A percentile compares a stretch with the other conserved stretches of the same genome.
phyloP scores from a whole-genome alignment of 2,888 invertebrate species.

The Eurois occulta region DNA sequence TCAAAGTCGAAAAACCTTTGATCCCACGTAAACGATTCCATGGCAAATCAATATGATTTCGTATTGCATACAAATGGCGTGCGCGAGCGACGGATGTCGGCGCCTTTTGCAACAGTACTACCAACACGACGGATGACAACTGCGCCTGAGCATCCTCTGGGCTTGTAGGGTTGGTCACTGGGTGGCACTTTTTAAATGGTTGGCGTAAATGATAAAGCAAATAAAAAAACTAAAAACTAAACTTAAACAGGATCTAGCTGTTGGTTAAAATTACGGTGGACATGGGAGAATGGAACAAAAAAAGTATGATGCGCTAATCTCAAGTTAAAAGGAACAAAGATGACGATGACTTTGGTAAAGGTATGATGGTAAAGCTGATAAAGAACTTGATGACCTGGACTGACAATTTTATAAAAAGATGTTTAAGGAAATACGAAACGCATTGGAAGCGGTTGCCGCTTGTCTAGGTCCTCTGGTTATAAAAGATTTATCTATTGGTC shows the following conservation, averaged over 20 bases:
- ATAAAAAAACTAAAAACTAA: not conserved
- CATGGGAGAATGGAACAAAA: not conserved
- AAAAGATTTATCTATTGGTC: not conserved
- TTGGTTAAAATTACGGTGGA: not conserved
- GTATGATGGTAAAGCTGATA: too few species aligned
- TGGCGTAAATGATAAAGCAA: not conserved
- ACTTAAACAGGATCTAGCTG: not conserved
- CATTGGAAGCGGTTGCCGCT: not conserved
- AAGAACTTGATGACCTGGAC: too few species aligned
- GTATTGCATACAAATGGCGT: conserved; percentile 67
- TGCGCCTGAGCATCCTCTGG: conserved; percentile 73
- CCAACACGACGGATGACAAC: conserved; percentile 70
- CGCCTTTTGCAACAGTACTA: conserved; percentile 77
- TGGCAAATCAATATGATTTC: conserved; percentile 67
- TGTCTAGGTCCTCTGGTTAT: not conserved
- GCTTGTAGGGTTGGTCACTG: conserved; percentile 75
- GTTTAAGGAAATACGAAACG: too few species aligned
- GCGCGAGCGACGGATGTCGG: conserved; percentile 84
- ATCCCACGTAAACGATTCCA: conserved; percentile 68
- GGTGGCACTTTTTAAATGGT: conserved; percentile 5
- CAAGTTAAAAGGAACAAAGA: not conserved
- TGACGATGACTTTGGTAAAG: not conserved
- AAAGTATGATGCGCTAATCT: not conserved
- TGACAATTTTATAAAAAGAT: too few species aligned
- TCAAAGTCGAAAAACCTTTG: conserved; percentile 51